Base-by-base conservation (phyloP, 2,888 invertebrate genomes). In the Axea sp. region DNA sequence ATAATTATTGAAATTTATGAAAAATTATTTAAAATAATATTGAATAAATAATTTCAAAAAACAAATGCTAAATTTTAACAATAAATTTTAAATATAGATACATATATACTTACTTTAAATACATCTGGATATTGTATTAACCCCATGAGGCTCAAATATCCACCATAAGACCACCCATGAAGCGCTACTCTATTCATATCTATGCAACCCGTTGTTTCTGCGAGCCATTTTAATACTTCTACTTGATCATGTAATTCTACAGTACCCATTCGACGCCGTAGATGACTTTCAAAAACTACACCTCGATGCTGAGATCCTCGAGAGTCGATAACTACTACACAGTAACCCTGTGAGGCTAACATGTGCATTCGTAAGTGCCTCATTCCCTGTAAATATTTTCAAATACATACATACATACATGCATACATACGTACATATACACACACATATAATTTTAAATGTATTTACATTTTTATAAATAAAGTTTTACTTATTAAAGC, bases 161-260 rank as follows among this genome's bases (percentile, higher is more conserved):
- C 99, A 31, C 99, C 99, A 84, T 99, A 99, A 33, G 98, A 98
- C 98, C 99, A 99, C 0, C 99, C 99, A 85, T 97, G 97, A 79
- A 99, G 96, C 0, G 96, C 98, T 7, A 99, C 93, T 39, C 99
- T 90, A 78, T 91, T 92, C 90, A 97, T 91, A 86, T 99, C 99
- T 73, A 99, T 95, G 81, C 94, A 96, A 33, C 94, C 94, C 1
- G 95, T 91, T 76, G 93, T 93, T 75, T 95, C 93, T 0, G 96
- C 93, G 60, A 98, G 88, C 92, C 94, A 95, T 78, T 93, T 92
- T 43, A 99, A 88, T 0, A 98, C 97, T 89, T 99, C 97, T 1
- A 97, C 95, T 90, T 99, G 98, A 88, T 99, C 98, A 30, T 93
- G 93, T 43, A 99, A 88, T 85, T 99, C 99, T 1, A 97, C 95